Evolutionary conservation across 1,140 invertebrate species (phyloP), one percentile per base, ranked within the genome.

Genomic region (Leptopilina clavipes): DNA sequence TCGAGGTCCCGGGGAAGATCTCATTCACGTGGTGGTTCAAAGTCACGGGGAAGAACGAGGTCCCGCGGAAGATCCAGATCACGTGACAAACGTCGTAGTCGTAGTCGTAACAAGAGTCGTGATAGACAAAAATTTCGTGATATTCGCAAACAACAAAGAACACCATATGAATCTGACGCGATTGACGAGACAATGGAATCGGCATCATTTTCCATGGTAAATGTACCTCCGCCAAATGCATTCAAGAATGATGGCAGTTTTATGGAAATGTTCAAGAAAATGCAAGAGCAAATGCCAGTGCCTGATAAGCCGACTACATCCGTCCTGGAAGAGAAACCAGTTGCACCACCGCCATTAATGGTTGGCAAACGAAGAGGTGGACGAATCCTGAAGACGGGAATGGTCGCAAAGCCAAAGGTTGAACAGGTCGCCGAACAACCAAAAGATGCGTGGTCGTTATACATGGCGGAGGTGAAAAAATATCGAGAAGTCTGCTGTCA

Each of bases 401-500:
- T 97, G 86, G 96, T 98, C 19, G 96, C 97, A 81, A 98, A 98
- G 86, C 92, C 93, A 31, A 94, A 95, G 87, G 92, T 92, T 25
- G 93, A 94, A 76, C 91, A 92, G 80, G 92, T 93, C 37, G 87
- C 86, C n/a, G 92, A 92, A 76, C 92, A 93, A 74, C 94, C 94
- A 0, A 96, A 95, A 87, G 96, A 98, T 90, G 96, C 97, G 8
- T 98, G 97, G 97, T 95, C 96, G 0, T 89, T 96, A 2, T 98
- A 98, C 84, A 94, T 98, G 93, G 95, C 94, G 31, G 97, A 98
- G 93, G 97, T 98, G 8, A 95, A 96, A 86, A 95, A 96, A 84
- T 98, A 98, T 84, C 94, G 96, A 86, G 96, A 97, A 87, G 95
- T 96, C 65, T 96, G 95, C 73, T 98, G 97, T 89, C 95, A 97